Evolutionary conservation across 2,797 vertebrate species (phyloP).

Genomic region (Chaetophractus vellerosus): DNA sequence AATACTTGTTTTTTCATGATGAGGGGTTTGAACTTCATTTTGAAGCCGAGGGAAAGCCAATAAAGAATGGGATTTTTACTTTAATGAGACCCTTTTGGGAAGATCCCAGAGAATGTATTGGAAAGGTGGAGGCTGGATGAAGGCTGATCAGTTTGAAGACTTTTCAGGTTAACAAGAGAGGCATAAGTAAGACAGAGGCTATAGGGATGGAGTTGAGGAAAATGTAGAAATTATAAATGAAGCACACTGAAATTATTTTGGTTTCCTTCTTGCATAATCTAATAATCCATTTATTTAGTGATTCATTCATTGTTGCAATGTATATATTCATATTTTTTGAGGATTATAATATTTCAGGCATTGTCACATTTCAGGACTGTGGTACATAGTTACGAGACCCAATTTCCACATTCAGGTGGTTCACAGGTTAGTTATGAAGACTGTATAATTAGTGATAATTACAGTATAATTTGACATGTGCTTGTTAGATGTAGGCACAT

Average conservation of each 20-base stretch:
- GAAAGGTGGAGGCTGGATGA: background rate
- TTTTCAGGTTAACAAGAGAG: background rate
- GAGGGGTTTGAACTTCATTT: background rate
- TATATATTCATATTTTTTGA: background rate
- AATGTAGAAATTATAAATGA: background rate
- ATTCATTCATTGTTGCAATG: background rate
- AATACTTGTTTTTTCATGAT: background rate
- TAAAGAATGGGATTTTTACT: background rate
- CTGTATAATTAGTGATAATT: background rate
- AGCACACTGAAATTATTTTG: background rate
- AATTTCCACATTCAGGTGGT: background rate
- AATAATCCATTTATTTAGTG: background rate
- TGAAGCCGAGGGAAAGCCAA: background rate
- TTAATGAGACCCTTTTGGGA: background rate
- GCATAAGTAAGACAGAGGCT: background rate
- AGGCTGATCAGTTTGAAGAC: background rate
- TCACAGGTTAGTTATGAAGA: background rate
- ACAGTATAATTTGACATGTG: background rate
- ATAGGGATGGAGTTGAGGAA: background rate
- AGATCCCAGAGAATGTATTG: background rate
- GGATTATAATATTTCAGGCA: background rate
- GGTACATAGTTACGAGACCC: background rate
- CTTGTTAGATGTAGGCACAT: background rate
- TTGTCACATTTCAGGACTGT: background rate
- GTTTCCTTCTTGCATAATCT: background rate